Percentiles rank a stretch among this genome's conserved stretches.
Conservation (phyloP, 2,797 vertebrate species). For the Euthynnus affinis region DNA sequence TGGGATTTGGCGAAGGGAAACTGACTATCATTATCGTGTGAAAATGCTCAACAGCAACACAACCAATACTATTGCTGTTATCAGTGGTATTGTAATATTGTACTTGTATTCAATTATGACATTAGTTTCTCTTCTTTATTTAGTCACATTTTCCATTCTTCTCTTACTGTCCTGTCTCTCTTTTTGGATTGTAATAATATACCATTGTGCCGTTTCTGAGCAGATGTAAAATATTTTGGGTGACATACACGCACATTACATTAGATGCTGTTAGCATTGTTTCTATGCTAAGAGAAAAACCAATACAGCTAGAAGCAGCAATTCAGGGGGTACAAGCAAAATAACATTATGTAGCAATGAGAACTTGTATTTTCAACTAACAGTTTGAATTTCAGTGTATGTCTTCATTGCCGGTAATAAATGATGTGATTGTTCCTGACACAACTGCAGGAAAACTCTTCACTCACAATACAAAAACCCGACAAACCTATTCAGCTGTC, state of each 20-base stretch:
- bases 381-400: constrained; percentile 25
- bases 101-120: neutral
- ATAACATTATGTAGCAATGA: neutral
- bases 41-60: too few species aligned
- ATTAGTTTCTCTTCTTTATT: neutral
- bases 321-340: neutral
- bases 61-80: constrained; percentile 2
- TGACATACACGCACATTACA: neutral
- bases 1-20: constrained; percentile 28
- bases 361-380: neutral
- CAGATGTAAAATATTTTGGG: constrained; percentile 8
- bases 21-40: constrained; percentile 6
- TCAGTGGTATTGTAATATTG: neutral
- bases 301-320: neutral
- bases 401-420: neutral
- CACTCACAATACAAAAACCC: constrained; percentile 9
- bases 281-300: constrained; percentile 14
- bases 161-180: neutral
- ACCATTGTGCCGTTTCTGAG: constrained; percentile 14
- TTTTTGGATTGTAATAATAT: constrained; percentile 1
- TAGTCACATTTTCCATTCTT: neutral
- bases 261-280: constrained; percentile 20
- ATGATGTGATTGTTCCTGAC: constrained; percentile 14
- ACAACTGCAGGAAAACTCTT: constrained; percentile 12
- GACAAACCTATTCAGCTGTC: constrained; percentile 11